Percentiles rank a stretch among this genome's conserved stretches.
Evolutionary conservation across 64 coral and sea anemone species (phyloP).

Genomic region (Exaiptasia diaphana): DNA sequence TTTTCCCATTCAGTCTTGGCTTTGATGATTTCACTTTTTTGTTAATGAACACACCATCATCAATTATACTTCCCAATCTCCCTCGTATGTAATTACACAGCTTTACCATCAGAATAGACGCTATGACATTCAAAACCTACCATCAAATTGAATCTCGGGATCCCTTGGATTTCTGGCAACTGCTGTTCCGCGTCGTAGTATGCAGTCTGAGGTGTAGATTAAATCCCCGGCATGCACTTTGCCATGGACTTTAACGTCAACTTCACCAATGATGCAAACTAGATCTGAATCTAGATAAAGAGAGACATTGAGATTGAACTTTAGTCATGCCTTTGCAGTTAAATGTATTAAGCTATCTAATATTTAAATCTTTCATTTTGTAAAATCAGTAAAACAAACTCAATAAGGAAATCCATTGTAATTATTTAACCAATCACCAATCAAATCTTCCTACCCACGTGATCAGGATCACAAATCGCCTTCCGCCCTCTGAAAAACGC

Average conservation of each 20-base stretch:
- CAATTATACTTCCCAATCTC: too few relatives aligned
- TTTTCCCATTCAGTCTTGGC: too few relatives aligned
- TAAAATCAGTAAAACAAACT: neutral
- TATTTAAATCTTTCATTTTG: too few relatives aligned
- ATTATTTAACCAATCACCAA: neutral
- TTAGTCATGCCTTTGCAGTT: too few relatives aligned
- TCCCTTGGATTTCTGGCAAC: conserved; percentile 33
- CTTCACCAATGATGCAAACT: conserved; percentile 86
- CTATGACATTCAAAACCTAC: too few relatives aligned
- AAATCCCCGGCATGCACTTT: conserved; percentile 68
- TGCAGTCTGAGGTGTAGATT: conserved; percentile 68
- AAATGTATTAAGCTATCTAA: too few relatives aligned
- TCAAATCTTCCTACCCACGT: conserved; percentile 28
- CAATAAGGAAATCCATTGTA: neutral
- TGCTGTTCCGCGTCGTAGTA: conserved; percentile 67
- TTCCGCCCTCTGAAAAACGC: conserved; percentile 57
- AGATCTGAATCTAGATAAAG: conserved; percentile 56
- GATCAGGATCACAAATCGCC: conserved; percentile 16
- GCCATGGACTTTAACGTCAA: conserved; percentile 82
- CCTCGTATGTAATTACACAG: too few relatives aligned
- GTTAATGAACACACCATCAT: too few relatives aligned
- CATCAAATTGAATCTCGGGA: conserved; percentile 20
- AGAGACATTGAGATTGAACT: too few relatives aligned
- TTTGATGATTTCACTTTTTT: too few relatives aligned
- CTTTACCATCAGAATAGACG: too few relatives aligned